Base-by-base conservation (phyloP, 1,140 invertebrate species). In the Dinothrombium tinctorium region DNA sequence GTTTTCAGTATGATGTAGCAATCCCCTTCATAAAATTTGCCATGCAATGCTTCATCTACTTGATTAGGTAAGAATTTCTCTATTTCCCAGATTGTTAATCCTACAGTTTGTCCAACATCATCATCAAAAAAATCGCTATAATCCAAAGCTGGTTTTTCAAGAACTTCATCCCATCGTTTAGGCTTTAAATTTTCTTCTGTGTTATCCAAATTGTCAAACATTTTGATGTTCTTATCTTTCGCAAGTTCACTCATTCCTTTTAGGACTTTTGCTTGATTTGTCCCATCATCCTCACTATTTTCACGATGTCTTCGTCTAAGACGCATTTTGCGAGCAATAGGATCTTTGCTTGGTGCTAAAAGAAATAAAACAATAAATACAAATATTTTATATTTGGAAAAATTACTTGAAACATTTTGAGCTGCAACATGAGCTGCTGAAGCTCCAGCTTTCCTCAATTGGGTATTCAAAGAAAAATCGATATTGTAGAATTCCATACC, bases 71-170 rank as follows among this genome's bases (percentile, higher is more conserved):
- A 63, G 57, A 99, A 98, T 58, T 99, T 98, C 60, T 98, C 90
- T 44, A 98, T 98, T 65, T 95, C 89, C 86, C 89, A 96, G 44
- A 48, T 24, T 32, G 19, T 42, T 28, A 45, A 40, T 17, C 82
- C 83, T 0, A 75, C 74, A 32, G 76, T 68, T 54, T 90, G 82
- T 4, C 90, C 90, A 2, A 89, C 83, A 56, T 94, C 86, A 50
- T 90, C 81, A 52, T 99, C 90, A 59, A 96, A 99, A 59, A 98
- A 86, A 57, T 98, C 89, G 1, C 86, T 94, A 61, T 98, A 98
- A 63, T 99, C 86, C n/a, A 98, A 55, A 17, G 82, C 76, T 0
- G 89, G 90, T 55, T 92, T 89, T 55, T 90, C 83, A 38, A 96
- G 58, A 24, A 75, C 72, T 63, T 95, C 89, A 54, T 87, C 82